Percentiles rank a stretch among this genome's conserved stretches.
These are phyloP conservation scores for Thymallus thymallus DNA, from an alignment of 2,113 vertebrate genomes.

Conservation along the genomic window DNA sequence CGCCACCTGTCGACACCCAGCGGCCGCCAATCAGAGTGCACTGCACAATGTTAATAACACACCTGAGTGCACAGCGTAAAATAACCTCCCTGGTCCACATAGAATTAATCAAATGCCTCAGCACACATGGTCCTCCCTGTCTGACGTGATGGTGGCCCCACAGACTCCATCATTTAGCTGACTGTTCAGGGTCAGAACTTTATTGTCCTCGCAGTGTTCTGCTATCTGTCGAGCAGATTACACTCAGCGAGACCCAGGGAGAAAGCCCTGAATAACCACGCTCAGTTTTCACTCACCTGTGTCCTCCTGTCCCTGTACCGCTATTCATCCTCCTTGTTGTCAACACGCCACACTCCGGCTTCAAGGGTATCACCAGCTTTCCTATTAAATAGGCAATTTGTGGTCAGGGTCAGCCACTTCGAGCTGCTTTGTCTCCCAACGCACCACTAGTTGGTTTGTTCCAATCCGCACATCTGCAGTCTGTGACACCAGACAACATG, in stretches of 20 bases:
- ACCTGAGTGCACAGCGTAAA: constrained; percentile 24
- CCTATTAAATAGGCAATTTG: not conserved
- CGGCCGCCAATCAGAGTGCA: not conserved
- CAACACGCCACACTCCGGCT: not conserved
- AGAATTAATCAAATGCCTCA: constrained; percentile 28
- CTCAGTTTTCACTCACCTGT: not conserved
- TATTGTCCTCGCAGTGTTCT: not conserved
- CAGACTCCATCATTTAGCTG: constrained; percentile 7
- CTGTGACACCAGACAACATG: too few species aligned
- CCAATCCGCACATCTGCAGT: too few species aligned
- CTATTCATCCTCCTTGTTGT: not conserved
- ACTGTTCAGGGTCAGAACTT: constrained; percentile 21
- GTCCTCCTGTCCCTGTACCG: not conserved
- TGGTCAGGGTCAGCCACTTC: not conserved
- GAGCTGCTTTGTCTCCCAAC: not conserved
- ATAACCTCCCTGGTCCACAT: constrained; percentile 12
- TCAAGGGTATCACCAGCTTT: not conserved
- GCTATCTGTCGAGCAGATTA: constrained; percentile 1
- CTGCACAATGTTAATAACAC: constrained; percentile 20
- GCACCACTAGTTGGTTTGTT: not conserved
- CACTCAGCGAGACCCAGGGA: constrained; percentile 1
- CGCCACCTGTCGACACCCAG: not conserved
- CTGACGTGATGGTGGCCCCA: not conserved
- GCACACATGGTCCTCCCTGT: not conserved
- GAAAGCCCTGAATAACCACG: not conserved